These are phyloP conservation scores for Ennomos quercinarius DNA, from an alignment of 2,888 invertebrate species.

Conservation along the genomic window DNA sequence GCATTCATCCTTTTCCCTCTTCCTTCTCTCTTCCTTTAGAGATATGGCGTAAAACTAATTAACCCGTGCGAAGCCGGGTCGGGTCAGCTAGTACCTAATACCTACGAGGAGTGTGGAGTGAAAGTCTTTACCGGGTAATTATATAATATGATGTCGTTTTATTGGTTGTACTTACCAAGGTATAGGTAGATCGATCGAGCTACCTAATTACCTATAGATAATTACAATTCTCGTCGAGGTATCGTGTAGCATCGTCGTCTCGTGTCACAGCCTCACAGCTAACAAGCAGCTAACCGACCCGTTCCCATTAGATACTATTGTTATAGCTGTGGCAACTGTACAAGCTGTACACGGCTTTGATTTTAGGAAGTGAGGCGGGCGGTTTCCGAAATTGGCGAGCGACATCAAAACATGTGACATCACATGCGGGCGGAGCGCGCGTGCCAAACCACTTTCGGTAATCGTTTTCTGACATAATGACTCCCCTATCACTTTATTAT, in stretches of 20 bases:
- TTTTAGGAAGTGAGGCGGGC: constrained; percentile 53
- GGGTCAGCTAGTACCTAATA: too few species aligned
- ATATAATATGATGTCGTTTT: too few species aligned
- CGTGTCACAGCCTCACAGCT: too few species aligned
- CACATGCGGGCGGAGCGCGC: constrained; percentile 68
- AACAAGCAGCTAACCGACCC: constrained; percentile 20
- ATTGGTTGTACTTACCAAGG: too few species aligned
- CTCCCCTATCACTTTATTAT: constrained; percentile 63
- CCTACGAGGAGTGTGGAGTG: constrained; percentile 11
- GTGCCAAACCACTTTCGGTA: constrained; percentile 72
- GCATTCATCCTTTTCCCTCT: too few species aligned
- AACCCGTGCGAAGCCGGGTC: too few species aligned
- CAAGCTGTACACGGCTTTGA: constrained; percentile 56
- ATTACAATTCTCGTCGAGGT: constrained; percentile 29
- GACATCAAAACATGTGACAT: constrained; percentile 57
- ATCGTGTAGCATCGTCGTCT: constrained; percentile 26
- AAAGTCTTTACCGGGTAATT: too few species aligned
- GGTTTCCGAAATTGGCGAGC: constrained; percentile 45
- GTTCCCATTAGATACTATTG: constrained; percentile 7
- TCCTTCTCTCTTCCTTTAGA: too few species aligned
- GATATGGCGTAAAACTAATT: too few species aligned
- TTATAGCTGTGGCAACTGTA: constrained; percentile 25
- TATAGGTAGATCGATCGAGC: too few species aligned
- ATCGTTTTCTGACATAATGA: constrained; percentile 67
- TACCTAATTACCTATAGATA: too few species aligned